Conservation (phyloP, 2,797 vertebrate species). For the Mareca strepera region DNA sequence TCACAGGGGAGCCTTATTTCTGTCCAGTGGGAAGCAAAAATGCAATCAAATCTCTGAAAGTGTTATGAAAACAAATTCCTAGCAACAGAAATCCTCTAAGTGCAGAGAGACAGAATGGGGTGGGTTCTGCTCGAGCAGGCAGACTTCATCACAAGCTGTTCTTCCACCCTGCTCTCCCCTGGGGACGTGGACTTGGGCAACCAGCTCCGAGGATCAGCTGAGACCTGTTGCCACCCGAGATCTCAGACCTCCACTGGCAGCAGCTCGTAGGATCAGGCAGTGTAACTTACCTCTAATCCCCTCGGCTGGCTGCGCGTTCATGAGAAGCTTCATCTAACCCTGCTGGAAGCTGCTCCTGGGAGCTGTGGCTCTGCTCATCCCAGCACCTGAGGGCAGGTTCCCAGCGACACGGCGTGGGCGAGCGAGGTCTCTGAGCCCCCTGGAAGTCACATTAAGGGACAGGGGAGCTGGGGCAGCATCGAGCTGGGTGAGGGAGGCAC, state of each 20-base stretch:
- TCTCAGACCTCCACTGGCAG: not conserved
- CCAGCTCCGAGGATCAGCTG: not conserved
- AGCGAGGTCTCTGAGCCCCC: not conserved
- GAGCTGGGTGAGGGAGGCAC: not conserved
- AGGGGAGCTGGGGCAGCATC: not conserved
- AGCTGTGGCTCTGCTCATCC: not conserved
- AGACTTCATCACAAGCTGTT: not conserved
- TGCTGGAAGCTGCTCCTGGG: not conserved
- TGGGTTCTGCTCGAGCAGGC: not conserved
- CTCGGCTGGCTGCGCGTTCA: not conserved
- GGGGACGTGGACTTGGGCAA: not conserved
- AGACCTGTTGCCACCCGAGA: not conserved
- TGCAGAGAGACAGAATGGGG: not conserved
- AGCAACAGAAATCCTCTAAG: not conserved
- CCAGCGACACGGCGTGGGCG: accelerated
- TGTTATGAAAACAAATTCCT: not conserved
- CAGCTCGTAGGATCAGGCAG: not conserved
- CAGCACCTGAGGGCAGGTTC: not conserved
- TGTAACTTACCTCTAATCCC: not conserved
- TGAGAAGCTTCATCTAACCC: not conserved
- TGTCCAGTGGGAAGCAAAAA: not conserved
- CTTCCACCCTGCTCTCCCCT: not conserved
- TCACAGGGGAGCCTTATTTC: not conserved
- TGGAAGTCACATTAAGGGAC: not conserved
- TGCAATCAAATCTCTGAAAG: not conserved